Percentiles rank a stretch among this genome's conserved stretches.
Conservation (phyloP, 2,113 vertebrate species). For the Lucifuga dentata region DNA sequence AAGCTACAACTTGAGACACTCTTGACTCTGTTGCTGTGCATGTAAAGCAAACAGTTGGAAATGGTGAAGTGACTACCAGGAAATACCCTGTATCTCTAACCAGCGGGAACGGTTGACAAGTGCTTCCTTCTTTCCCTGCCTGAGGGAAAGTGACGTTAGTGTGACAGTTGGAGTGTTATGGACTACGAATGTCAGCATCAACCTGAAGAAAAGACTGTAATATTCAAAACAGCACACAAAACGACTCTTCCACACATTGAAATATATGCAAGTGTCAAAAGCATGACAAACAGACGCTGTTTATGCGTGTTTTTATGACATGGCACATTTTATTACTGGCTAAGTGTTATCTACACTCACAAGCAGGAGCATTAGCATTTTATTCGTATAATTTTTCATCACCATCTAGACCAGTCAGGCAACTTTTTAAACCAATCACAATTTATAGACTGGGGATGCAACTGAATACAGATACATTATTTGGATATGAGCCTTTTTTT, state of each 20-base stretch:
- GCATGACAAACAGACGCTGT: no score
- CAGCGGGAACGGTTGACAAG: slow-evolving; percentile 40
- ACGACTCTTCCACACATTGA: neutral
- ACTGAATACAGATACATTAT: no score
- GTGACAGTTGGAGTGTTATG: slow-evolving; percentile 30
- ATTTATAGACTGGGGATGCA: no score
- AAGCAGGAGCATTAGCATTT: no score
- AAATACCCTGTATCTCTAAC: slow-evolving; percentile 50
- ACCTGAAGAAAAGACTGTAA: neutral
- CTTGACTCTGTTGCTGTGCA: slow-evolving; percentile 49
- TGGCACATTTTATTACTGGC: no score
- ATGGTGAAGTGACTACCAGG: slow-evolving; percentile 77
- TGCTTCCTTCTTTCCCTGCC: slow-evolving; percentile 68
- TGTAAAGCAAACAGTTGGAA: slow-evolving; percentile 71
- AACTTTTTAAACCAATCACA: no score
- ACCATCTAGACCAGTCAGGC: no score
- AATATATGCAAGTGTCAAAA: neutral
- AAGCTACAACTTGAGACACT: neutral
- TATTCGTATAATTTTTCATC: no score
- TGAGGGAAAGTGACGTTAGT: slow-evolving; percentile 24
- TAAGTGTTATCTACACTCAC: no score
- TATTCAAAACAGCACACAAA: neutral
- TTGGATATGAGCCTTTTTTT: no score
- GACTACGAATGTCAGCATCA: neutral
- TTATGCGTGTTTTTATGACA: no score